Base-by-base conservation (phyloP, 1,140 invertebrate species). In the Drosophila bocki region DNA sequence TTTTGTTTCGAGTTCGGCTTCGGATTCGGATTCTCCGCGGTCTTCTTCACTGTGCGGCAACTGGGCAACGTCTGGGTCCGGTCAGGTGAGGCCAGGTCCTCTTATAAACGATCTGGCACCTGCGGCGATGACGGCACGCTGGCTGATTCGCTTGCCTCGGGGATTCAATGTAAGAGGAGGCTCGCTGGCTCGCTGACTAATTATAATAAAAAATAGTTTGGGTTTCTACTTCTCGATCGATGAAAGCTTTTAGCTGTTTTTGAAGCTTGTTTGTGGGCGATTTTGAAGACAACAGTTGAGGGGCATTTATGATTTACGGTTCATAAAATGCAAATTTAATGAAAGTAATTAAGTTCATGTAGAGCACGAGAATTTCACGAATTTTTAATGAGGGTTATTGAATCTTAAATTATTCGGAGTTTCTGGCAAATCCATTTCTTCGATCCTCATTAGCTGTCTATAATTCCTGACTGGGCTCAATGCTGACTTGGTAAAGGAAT, bases 31-130 rank as follows among this genome's bases (percentile, higher is more conserved):
- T 57, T 54, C 60, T 58, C 60, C 22, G 41, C 62, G 76, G 33
- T 75, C 82, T 78, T 86, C 82, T 82, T 72, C 63, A 68, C 81
- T 72, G 54, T 61, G 35, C 85, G 74, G 56, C 69, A 53, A 69
- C 71, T 70, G 59, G 22, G 53, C 67, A 58, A 72, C 80, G 64
- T 87, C 85, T 88, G 84, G 88, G 74, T 68, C 60, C 64, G 62
- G 75, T 56, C 80, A 78, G 80, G 64, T 87, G 61, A 19, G 50
- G 41, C 13, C 80, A 64, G 72, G 53, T 90, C 85, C 85, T 88
- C 80, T 88, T 88, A 88, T 88, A 88, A 90, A 78, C 78, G 51
- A 45, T 50, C 33, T 26, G 7, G 17, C 69, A 62, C 54, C 61
- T 75, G 50, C 7, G 44, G 22, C 35, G 74, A 51, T 64, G 74